Evolutionary conservation across 2,113 vertebrate species (phyloP).

Genomic region (Microcebus murinus): DNA sequence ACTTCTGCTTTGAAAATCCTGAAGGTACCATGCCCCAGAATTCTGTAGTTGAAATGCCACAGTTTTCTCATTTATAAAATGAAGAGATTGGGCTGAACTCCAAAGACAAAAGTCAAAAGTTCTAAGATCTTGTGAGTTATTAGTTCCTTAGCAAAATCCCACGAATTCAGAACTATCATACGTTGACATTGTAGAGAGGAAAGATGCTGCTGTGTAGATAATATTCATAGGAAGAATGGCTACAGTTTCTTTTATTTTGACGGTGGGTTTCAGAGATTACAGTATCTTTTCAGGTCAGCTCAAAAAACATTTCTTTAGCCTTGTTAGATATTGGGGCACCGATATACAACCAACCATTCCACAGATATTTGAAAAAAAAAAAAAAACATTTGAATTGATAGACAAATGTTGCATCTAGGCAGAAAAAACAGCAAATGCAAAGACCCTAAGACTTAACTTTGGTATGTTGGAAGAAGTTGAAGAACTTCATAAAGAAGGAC

Average conservation of each 20-base stretch:
- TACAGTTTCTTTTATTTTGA: not conserved
- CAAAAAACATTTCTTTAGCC: conserved; percentile 25
- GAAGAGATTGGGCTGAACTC: not conserved
- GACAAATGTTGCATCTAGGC: not conserved
- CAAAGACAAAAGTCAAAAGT: not conserved
- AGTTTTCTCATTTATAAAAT: not conserved
- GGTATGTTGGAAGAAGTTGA: not conserved
- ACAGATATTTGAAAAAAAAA: conserved; percentile 26
- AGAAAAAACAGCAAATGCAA: conserved; percentile 6
- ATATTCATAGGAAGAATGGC: not conserved
- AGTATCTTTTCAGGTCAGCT: not conserved
- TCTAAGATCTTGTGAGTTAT: not conserved
- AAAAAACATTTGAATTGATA: not conserved
- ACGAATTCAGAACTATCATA: not conserved
- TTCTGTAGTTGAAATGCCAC: not conserved
- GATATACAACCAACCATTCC: not conserved
- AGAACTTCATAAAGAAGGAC: not conserved
- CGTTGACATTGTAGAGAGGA: not conserved
- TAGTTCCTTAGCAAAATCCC: not conserved
- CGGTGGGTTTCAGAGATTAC: not conserved
- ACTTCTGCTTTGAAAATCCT: not conserved
- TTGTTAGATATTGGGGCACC: not conserved
- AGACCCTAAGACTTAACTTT: not conserved
- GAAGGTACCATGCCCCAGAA: not conserved
- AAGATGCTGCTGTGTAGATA: not conserved